A percentile compares a stretch with the other conserved stretches of the same genome.
phyloP scores from a whole-genome alignment of 2,113 vertebrate species.

The Aspiorhynchus laticeps region DNA sequence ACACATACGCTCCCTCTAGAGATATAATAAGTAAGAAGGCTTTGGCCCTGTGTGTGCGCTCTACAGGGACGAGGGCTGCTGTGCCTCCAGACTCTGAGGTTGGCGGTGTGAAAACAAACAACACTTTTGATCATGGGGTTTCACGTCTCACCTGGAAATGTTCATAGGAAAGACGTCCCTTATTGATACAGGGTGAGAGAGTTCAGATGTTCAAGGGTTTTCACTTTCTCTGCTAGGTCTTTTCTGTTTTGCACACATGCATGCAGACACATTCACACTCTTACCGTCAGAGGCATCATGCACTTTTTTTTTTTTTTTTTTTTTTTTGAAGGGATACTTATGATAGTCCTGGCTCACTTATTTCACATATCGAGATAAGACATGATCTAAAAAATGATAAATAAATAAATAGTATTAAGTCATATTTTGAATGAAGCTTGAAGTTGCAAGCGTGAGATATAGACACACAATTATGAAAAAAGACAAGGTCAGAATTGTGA shows the following conservation, averaged over 20 bases:
- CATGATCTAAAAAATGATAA: background rate
- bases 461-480: background rate
- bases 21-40: conserved; percentile 60
- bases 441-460: background rate
- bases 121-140: conserved; percentile 65
- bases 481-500: background rate
- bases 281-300: conserved; percentile 48
- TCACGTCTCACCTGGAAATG: conserved; percentile 37
- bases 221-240: background rate
- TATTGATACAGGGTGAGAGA: conserved; percentile 44
- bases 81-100: conserved; percentile 56
- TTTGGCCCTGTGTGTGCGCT: conserved; percentile 58
- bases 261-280: conserved; percentile 47
- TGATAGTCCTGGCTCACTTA: background rate
- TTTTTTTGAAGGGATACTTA: background rate
- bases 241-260: conserved; percentile 55
- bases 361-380: background rate
- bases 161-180: conserved; percentile 48
- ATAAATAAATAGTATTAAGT: background rate
- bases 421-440: background rate
- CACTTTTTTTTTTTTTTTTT: background rate
- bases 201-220: conserved; percentile 46
- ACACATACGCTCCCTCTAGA: conserved; percentile 51
- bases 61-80: conserved; percentile 48
- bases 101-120: conserved; percentile 72